phyloP scores from a whole-genome alignment of 2,113 vertebrate genomes.

The Mormyrus iriodes region DNA sequence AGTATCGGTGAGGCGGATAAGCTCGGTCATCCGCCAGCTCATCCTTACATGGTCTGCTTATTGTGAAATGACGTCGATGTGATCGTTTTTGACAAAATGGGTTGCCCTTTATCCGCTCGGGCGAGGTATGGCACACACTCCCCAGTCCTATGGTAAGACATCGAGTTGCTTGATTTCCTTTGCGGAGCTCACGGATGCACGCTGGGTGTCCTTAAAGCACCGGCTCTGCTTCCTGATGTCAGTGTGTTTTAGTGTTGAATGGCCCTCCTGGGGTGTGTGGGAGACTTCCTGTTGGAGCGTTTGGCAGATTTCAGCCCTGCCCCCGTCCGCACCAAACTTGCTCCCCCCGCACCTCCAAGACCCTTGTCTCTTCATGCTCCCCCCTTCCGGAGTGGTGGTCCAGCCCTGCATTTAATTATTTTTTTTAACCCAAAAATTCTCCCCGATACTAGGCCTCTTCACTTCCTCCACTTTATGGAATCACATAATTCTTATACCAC shows the following conservation, averaged over 20 bases:
- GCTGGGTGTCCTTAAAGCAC: not conserved
- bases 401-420: not conserved
- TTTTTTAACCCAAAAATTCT: not conserved
- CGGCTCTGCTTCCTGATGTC: not conserved
- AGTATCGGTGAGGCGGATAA: not conserved
- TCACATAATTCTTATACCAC: not conserved
- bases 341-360: not conserved
- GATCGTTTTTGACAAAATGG: not conserved
- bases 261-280: slow-evolving; percentile 6
- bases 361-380: too few relatives aligned
- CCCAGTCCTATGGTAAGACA: not conserved
- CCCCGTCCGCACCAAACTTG: not conserved
- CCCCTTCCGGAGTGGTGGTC: not conserved
- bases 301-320: not conserved
- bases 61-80: not conserved
- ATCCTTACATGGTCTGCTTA: not conserved
- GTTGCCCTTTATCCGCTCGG: not conserved
- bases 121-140: not conserved
- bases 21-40: not conserved
- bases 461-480: not conserved
- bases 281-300: slow-evolving; percentile 4
- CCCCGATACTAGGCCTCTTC: not conserved
- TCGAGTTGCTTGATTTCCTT: not conserved
- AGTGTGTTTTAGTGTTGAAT: not conserved
- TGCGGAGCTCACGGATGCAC: not conserved